Conservation (phyloP, 2,797 vertebrate species). For the Calcarius lapponicus region DNA sequence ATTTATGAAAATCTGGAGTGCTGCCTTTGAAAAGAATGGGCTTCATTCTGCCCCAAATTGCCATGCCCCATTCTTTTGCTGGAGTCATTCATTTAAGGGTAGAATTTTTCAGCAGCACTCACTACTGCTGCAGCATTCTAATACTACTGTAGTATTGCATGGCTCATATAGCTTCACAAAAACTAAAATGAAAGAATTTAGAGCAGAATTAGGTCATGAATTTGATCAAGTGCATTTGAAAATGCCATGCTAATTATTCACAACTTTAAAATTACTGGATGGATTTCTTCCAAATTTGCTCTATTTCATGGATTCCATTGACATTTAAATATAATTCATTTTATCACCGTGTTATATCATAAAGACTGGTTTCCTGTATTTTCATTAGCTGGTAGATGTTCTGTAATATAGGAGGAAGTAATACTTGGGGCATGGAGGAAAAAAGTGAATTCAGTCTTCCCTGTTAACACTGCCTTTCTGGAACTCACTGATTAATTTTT, state of each 20-base stretch:
- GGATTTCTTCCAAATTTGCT: background rate
- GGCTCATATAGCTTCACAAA: background rate
- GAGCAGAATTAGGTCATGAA: constrained; percentile 31
- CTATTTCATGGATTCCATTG: constrained; percentile 16
- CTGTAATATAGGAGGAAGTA: background rate
- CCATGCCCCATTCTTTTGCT: background rate
- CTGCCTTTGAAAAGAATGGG: background rate
- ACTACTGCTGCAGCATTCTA: background rate
- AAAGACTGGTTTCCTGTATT: background rate
- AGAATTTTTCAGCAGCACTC: background rate
- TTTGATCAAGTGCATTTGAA: constrained; percentile 21
- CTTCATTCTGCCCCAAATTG: background rate
- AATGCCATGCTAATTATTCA: constrained; percentile 23
- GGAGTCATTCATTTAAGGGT: background rate
- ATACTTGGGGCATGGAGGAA: background rate
- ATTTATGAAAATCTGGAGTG: background rate
- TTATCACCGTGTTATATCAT: background rate
- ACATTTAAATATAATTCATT: constrained; percentile 51
- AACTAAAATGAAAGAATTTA: background rate
- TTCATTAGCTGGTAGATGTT: constrained; percentile 17
- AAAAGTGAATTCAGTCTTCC: background rate
- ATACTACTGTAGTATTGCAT: background rate
- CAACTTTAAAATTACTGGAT: constrained; percentile 29
- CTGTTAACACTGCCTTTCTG: background rate
- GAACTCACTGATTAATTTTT: background rate